Base-by-base conservation (phyloP, 1,140 invertebrate species). In the Orius insidiosus region DNA sequence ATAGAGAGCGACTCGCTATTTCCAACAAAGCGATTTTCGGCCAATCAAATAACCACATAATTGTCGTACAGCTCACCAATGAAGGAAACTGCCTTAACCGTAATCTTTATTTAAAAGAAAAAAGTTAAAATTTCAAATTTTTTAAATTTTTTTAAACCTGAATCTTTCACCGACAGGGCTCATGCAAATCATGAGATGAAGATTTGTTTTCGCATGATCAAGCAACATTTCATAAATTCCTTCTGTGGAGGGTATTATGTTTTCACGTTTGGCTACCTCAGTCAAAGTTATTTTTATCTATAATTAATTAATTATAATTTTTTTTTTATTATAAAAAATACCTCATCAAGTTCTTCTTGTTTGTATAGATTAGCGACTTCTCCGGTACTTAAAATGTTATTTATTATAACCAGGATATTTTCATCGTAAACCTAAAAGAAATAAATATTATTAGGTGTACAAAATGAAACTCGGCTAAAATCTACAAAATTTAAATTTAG, bases 1-100 rank as follows among this genome's bases (percentile, higher is more conserved):
- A 64, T 30, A 81, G 63, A 61, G 76, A 81, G 62, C 76, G 77
- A 53, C 73, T 69, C 24, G 78, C 78, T 7, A 89, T 82, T 65
- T 87, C 84, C 8, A 88, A 63, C 11, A 90, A 64, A n/a, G 85
- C 85, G 59, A 85, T 79, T 46, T 73, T 68, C 0, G 85, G 82
- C 85, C 86, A 92, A 56, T 85, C 78, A 56, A 75, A 68, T 58
- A 87, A 87, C 82, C 84, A 90, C 64, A 89, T 83, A 24, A 87
- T 85, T 4, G 84, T 88, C 3, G 82, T 84, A 53, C 76, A 78
- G 64, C 85, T 88, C 35, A 89, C 76, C 51, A 90, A 62, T 5
- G 80, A 76, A 18, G 85, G 85, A 64, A 85, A 89, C 63, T 85
- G 82, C 35, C 84, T 71, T 52, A 88, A 72, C 50, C 80, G 73